These are phyloP conservation scores for Nyctibius bracteatus DNA, from an alignment of 2,113 vertebrate species.

Conservation along the genomic window DNA sequence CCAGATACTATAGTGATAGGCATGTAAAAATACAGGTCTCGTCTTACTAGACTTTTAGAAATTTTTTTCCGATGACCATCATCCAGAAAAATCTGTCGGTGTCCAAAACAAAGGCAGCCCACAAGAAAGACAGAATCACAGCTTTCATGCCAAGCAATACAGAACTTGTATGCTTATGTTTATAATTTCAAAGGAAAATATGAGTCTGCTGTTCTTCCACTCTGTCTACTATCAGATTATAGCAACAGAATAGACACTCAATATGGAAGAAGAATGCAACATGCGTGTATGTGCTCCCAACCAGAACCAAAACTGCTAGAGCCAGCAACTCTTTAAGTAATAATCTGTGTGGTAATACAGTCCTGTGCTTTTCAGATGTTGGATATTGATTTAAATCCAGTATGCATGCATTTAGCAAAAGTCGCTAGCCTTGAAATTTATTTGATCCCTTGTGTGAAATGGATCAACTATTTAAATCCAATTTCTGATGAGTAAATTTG, in stretches of 20 bases:
- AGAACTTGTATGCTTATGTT: slow-evolving; percentile 44
- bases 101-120: slow-evolving; percentile 25
- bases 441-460: background rate
- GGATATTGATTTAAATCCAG: background rate
- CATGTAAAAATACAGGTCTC: background rate
- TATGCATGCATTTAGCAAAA: background rate
- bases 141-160: slow-evolving; percentile 52
- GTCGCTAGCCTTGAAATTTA: background rate
- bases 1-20: background rate
- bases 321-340: background rate
- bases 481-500: background rate
- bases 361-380: background rate
- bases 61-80: background rate
- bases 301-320: slow-evolving; percentile 13
- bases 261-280: slow-evolving; percentile 61
- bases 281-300: slow-evolving; percentile 8
- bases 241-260: slow-evolving; percentile 47
- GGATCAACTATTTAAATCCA: background rate
- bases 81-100: background rate
- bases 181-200: slow-evolving; percentile 65
- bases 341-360: background rate
- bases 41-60: background rate
- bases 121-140: slow-evolving; percentile 38
- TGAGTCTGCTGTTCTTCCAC: slow-evolving; percentile 56
- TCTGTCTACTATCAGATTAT: slow-evolving; percentile 35